A percentile compares a stretch with the other conserved stretches of the same genome.
Conservation (phyloP, 2,113 vertebrate genomes). For the Cepphus grylle region DNA sequence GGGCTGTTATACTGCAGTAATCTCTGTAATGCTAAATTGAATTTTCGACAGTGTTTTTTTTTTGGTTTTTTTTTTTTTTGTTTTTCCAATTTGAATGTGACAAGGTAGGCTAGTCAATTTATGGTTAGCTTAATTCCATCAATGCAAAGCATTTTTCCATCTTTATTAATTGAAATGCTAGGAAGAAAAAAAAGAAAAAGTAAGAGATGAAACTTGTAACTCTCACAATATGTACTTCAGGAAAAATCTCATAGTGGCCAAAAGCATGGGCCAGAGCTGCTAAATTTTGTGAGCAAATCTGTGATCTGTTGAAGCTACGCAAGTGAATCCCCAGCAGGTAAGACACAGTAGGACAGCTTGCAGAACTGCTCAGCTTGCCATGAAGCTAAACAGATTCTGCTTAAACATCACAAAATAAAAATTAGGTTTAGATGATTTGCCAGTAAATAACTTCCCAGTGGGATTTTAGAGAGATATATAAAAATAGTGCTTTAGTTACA, state of each 20-base stretch:
- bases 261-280: not conserved
- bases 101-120: conserved; percentile 51
- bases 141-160: conserved; percentile 4
- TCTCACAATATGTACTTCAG: not conserved
- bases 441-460: not conserved
- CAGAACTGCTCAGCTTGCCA: not conserved
- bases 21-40: conserved; percentile 72
- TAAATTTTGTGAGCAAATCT: not conserved
- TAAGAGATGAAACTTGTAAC: not conserved
- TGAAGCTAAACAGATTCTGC: not conserved
- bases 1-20: conserved; percentile 63
- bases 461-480: not conserved
- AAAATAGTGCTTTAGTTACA: not conserved
- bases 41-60: conserved; percentile 61
- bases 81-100: conserved; percentile 60
- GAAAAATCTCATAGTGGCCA: not conserved
- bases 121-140: conserved; percentile 57
- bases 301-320: not conserved
- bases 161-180: conserved; percentile 55
- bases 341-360: not conserved
- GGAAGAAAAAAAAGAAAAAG: not conserved
- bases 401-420: not conserved
- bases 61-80: conserved; percentile 47
- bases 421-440: not conserved
- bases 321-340: not conserved